These are phyloP conservation scores for Corythaixoides concolor DNA, from an alignment of 2,113 vertebrate species.

Conservation along the genomic window DNA sequence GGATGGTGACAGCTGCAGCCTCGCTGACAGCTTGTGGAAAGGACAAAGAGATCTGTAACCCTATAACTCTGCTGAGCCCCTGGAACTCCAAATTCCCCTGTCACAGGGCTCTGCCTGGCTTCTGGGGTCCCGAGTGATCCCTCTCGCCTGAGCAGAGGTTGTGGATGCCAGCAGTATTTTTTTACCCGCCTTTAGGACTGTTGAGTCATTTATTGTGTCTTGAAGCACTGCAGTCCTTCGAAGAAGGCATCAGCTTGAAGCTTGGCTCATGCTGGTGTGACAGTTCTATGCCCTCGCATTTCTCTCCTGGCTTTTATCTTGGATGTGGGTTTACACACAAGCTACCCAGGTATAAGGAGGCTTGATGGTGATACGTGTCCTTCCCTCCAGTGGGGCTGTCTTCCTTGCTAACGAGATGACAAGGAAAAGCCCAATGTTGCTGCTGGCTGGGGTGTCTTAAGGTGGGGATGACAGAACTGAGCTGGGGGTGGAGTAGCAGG, in stretches of 20 bases:
- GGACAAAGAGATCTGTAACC: constrained; percentile 34
- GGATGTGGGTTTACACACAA: not conserved
- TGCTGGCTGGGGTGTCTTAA: not conserved
- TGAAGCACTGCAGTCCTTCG: not conserved
- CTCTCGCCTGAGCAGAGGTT: not conserved
- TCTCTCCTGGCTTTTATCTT: not conserved
- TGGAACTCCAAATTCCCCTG: fast-evolving
- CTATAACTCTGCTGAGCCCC: not conserved
- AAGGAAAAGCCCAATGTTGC: not conserved
- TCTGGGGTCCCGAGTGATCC: not conserved
- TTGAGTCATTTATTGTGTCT: not conserved
- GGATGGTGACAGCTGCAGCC: constrained; percentile 18
- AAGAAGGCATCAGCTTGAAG: not conserved
- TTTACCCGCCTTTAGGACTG: not conserved
- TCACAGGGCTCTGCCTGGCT: not conserved
- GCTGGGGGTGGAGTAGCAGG: not conserved
- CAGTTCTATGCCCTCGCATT: fast-evolving
- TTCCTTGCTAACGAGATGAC: constrained; percentile 44
- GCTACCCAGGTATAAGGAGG: not conserved
- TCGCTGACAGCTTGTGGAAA: not conserved
- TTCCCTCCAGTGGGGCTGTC: constrained; percentile 33
- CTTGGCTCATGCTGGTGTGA: not conserved
- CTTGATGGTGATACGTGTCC: constrained; percentile 5
- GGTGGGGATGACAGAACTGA: not conserved
- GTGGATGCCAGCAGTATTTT: not conserved